A percentile compares a stretch with the other conserved stretches of the same genome.
phyloP scores from a whole-genome alignment of 2,113 vertebrate species.

The Morone chrysops region DNA sequence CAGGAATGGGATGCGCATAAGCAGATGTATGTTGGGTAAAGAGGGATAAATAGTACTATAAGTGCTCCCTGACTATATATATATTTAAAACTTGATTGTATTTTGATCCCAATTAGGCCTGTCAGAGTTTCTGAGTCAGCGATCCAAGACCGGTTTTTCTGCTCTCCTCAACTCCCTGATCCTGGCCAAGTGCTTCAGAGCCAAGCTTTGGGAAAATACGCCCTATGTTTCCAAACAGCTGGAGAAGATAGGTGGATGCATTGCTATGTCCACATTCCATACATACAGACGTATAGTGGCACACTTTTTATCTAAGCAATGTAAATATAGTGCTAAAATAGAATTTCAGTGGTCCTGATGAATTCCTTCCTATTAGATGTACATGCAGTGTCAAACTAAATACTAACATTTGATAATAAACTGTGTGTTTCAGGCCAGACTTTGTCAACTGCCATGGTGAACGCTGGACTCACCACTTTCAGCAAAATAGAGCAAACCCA shows the following conservation, averaged over 20 bases:
- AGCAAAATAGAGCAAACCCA: conserved; percentile 94
- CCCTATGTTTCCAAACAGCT: conserved; percentile 93
- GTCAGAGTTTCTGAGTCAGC: conserved; percentile 90
- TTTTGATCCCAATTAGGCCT: conserved; percentile 84
- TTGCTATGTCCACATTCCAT: not conserved
- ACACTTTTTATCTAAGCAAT: too few species aligned
- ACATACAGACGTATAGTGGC: not conserved
- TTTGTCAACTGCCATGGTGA: conserved; percentile 94
- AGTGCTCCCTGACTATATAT: not conserved
- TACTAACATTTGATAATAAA: conserved; percentile 1
- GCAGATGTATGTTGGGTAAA: conserved; percentile 88
- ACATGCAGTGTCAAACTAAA: not conserved
- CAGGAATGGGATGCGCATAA: conserved; percentile 92
- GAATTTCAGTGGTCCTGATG: not conserved
- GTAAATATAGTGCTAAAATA: too few species aligned
- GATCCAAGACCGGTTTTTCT: conserved; percentile 85
- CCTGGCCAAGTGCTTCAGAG: conserved; percentile 95
- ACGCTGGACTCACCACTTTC: conserved; percentile 94
- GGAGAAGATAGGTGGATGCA: conserved; percentile 93
- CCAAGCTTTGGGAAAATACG: conserved; percentile 97
- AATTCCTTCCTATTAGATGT: not conserved
- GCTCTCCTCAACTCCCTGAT: conserved; percentile 90
- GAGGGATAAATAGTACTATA: not conserved
- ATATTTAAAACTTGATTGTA: not conserved
- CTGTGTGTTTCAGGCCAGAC: conserved; percentile 86